These are phyloP conservation scores for Catocala nupta DNA, from an alignment of 2,888 invertebrate species.

Conservation along the genomic window DNA sequence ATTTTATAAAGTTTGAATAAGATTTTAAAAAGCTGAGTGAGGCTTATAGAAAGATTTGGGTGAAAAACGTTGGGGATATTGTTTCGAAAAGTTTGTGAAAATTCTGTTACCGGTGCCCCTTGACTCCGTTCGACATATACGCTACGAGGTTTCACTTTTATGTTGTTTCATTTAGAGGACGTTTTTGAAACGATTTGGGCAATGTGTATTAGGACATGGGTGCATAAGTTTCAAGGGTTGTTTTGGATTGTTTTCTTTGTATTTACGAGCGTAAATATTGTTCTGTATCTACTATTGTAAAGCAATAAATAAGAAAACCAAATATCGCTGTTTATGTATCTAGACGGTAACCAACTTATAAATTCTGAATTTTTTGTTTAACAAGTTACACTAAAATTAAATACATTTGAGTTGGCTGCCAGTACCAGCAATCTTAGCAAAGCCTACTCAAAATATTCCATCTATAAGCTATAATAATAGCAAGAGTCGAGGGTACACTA, in stretches of 20 bases:
- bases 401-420: too few relatives aligned
- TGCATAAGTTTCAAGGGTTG: constrained; percentile 6
- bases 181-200: constrained; percentile 31
- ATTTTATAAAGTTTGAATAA: constrained; percentile 87
- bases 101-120: constrained; percentile 47
- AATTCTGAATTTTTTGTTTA: too few relatives aligned
- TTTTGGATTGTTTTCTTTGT: constrained; percentile 2
- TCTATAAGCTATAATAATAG: constrained; percentile 37
- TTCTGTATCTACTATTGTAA: too few relatives aligned
- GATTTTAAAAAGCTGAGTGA: constrained; percentile 83
- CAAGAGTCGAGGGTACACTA: constrained; percentile 22
- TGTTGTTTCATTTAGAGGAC: constrained; percentile 36
- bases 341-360: too few relatives aligned
- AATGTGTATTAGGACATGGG: constrained; percentile 17
- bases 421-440: too few relatives aligned
- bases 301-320: too few relatives aligned
- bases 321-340: too few relatives aligned
- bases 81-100: constrained; percentile 63
- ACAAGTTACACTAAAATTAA: too few relatives aligned
- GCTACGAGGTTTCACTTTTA: constrained; percentile 46
- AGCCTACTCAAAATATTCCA: constrained; percentile 16
- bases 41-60: constrained; percentile 70
- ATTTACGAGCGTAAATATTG: too few relatives aligned
- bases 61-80: constrained; percentile 63
- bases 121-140: constrained; percentile 38